These are phyloP conservation scores for Kryptolebias ocellatus DNA, from an alignment of 2,797 vertebrate genomes.

Conservation along the genomic window DNA sequence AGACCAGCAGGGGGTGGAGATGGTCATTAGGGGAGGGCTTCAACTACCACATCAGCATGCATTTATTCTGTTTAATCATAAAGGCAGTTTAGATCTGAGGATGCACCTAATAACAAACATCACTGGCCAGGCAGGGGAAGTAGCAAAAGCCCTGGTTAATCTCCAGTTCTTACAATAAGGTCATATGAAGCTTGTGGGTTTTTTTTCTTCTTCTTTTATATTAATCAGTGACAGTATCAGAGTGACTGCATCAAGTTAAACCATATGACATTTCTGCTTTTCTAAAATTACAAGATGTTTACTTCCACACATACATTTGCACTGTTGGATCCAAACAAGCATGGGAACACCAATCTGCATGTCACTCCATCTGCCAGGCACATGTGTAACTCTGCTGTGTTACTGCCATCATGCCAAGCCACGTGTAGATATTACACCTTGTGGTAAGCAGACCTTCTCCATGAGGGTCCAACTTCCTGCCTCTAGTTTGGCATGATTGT, in stretches of 20 bases:
- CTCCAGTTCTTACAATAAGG: constrained; percentile 65
- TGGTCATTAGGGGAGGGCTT: constrained; percentile 20
- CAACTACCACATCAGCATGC: constrained; percentile 8
- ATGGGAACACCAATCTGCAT: not conserved
- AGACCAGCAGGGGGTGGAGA: constrained; percentile 59
- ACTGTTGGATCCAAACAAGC: constrained; percentile 24
- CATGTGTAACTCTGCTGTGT: constrained; percentile 30
- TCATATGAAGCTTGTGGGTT: constrained; percentile 44
- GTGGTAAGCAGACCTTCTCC: constrained; percentile 28
- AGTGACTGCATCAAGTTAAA: constrained; percentile 29
- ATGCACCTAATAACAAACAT: constrained; percentile 35
- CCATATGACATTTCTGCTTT: constrained; percentile 29
- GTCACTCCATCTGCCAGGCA: constrained; percentile 31
- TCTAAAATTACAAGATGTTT: constrained; percentile 18
- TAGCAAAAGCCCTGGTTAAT: constrained; percentile 54
- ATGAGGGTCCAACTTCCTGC: constrained; percentile 13
- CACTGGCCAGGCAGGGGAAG: constrained; percentile 23
- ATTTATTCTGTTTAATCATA: constrained; percentile 5
- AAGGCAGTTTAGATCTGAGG: constrained; percentile 20
- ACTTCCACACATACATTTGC: constrained; percentile 1
- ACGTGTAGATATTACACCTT: constrained; percentile 43
- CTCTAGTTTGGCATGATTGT: constrained; percentile 24
- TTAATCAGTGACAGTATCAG: constrained; percentile 60
- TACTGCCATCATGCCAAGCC: constrained; percentile 29
- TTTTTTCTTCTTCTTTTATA: constrained; percentile 26